These are phyloP conservation scores for Pseudorhiza aurosa DNA, from an alignment of 30 jellyfish, hydroid and myxozoan species.

Conservation along the genomic window DNA sequence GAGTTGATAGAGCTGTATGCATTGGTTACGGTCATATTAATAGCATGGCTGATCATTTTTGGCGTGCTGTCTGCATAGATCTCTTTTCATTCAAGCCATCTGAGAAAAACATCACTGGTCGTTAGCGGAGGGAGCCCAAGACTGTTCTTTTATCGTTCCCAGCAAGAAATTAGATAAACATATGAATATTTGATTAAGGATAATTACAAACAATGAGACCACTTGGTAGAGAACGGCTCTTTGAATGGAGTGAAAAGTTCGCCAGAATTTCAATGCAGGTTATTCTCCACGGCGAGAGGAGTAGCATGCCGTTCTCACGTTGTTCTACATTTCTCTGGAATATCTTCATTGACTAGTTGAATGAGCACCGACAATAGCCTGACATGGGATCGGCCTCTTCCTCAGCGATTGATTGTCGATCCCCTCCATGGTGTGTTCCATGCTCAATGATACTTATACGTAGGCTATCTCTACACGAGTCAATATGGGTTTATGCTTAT, in stretches of 20 bases:
- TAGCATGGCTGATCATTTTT: too few species aligned
- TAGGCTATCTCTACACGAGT: neutral
- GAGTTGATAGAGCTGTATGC: too few species aligned
- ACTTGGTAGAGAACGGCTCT: neutral
- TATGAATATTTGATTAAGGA: neutral
- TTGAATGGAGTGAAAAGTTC: neutral
- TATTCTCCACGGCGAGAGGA: neutral
- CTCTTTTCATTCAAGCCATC: too few species aligned
- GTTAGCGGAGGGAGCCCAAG: neutral
- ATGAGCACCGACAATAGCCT: neutral
- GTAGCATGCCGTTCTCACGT: slow-evolving; percentile 7
- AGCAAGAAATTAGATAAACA: slow-evolving; percentile 12
- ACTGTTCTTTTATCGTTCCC: neutral
- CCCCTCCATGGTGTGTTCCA: slow-evolving; percentile 2
- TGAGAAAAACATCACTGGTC: neutral
- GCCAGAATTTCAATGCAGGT: too few species aligned
- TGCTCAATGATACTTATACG: neutral
- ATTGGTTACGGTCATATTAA: too few species aligned
- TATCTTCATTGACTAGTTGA: neutral
- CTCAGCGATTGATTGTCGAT: neutral
- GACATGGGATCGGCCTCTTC: neutral
- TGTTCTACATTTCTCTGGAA: neutral
- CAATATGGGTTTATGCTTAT: too few species aligned
- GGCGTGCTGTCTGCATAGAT: too few species aligned
- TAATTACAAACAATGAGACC: neutral